Evolutionary conservation across 2,888 invertebrate genomes (phyloP), one percentile per base, ranked within the genome.

Genomic region (Aphodius granarius): DNA sequence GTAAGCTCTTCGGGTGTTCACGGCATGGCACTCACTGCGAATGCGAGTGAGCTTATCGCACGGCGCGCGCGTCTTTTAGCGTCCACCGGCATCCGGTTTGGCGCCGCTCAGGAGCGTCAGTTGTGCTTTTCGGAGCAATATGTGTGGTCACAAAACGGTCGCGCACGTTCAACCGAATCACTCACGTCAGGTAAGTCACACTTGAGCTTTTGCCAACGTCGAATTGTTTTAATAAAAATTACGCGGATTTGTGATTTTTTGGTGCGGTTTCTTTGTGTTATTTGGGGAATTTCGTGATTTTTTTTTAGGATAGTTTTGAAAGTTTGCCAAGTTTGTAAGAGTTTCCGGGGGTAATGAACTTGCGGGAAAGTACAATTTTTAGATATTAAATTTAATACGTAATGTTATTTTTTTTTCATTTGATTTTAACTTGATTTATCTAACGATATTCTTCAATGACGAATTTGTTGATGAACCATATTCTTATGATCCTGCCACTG

Each of bases 61-160:
- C 66, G 75, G 72, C 72, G 75, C 75, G 75, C 75, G 75, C 75
- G 75, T 75, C 75, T 75, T 75, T 72, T 75, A 66, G 71, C 71
- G 75, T 68, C 43, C 75, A 66, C 64, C 68, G 75, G 63, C 68
- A 72, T 75, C 43, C 72, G 72, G 66, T 75, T 72, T 68, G 76
- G 71, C 79, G 78, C 74, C 78, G 78, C 75, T 71, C 13, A 9
- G 43, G 43, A 78, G 75, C 78, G 77, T 79, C 79, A 79, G 79
- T 79, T 77, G 79, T 78, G 78, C 78, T 77, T 79, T 79, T 77
- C 73, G 73, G 71, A 74, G 70, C 76, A 77, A 64, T 70, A 78
- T 78, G 79, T 78, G 77, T 73, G 77, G 79, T 74, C 66, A 74
- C 43, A 76, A 78, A 73, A 64, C 68, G 63, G 75, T 72, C 75